A percentile compares a stretch with the other conserved stretches of the same genome.
Evolutionary conservation across 2,113 vertebrate species (phyloP).

Genomic region (Myotis brandtii): DNA sequence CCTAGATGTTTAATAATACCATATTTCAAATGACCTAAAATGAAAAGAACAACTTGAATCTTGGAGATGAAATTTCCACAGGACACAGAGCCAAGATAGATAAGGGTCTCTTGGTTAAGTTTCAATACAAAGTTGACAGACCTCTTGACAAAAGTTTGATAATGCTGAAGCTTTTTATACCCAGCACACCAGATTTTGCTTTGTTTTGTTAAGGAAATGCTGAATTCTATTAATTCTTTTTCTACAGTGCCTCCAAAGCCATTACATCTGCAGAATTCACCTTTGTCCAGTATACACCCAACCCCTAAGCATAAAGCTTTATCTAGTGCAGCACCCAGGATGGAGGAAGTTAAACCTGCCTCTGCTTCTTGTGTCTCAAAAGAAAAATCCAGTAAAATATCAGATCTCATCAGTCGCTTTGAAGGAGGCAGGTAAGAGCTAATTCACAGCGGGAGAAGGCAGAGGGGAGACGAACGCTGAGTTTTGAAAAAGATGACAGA

Average conservation of each 20-base stretch:
- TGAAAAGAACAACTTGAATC: background rate
- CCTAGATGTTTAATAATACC: background rate
- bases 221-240: conserved; percentile 72
- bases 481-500: background rate
- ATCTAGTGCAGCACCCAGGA: conserved; percentile 84
- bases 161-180: background rate
- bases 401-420: conserved; percentile 96
- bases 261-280: conserved; percentile 90
- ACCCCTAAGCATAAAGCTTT: conserved; percentile 86
- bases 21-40: background rate
- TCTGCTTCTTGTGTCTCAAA: conserved; percentile 82
- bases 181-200: background rate
- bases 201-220: conserved; percentile 25
- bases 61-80: background rate
- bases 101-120: background rate
- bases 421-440: conserved; percentile 94
- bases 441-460: background rate
- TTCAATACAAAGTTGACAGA: background rate
- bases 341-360: conserved; percentile 89
- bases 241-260: conserved; percentile 97
- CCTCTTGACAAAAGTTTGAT: background rate
- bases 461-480: background rate
- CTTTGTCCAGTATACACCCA: conserved; percentile 84
- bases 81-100: background rate
- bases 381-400: conserved; percentile 93